These are phyloP conservation scores for Palythoa heliodiscus DNA, from an alignment of 92 coral and sea anemone species.

Conservation along the genomic window DNA sequence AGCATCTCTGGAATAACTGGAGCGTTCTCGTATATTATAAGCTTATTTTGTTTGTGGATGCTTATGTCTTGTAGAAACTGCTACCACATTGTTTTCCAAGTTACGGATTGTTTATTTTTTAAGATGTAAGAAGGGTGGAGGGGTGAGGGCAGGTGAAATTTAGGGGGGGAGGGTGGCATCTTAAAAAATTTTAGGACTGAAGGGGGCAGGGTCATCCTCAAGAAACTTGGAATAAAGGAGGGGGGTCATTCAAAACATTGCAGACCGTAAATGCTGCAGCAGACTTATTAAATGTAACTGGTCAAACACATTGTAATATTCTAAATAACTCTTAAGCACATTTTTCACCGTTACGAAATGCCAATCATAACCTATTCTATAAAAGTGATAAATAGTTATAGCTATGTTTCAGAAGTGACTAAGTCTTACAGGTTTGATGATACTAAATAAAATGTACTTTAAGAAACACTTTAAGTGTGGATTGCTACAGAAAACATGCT, in stretches of 20 bases:
- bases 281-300: slow-evolving; percentile 1
- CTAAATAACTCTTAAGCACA: background rate
- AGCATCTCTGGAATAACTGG: background rate
- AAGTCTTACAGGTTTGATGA: background rate
- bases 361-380: background rate
- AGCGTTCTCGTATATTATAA: background rate
- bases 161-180: background rate
- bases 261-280: background rate
- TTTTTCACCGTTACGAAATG: background rate
- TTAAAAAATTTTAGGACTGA: background rate
- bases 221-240: background rate
- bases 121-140: background rate
- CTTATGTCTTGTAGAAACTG: background rate
- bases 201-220: background rate
- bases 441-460: background rate
- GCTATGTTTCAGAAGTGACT: background rate
- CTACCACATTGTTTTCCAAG: background rate
- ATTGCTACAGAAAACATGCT: background rate
- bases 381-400: background rate
- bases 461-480: background rate
- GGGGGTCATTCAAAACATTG: background rate
- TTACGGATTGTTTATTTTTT: background rate
- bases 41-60: background rate
- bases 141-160: background rate
- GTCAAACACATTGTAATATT: slow-evolving; percentile 1